Evolutionary conservation across 2,888 invertebrate genomes (phyloP).

Genomic region (Caenorhabditis sp.): DNA sequence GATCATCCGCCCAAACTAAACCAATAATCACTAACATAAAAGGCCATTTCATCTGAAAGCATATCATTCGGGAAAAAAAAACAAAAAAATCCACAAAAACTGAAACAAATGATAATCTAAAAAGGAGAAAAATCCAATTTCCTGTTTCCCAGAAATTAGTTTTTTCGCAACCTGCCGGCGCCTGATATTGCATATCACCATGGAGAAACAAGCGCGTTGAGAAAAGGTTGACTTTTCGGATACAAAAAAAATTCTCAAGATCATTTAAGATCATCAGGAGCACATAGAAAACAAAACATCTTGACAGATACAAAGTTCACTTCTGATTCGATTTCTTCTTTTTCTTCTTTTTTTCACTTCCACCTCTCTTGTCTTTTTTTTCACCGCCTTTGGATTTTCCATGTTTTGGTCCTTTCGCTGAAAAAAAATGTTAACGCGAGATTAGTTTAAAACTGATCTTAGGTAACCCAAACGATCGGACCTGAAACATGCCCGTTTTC

Average conservation of each 20-base stretch:
- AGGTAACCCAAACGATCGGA: too few species aligned
- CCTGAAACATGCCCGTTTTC: too few species aligned
- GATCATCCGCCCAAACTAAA: not conserved
- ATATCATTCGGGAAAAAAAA: not conserved
- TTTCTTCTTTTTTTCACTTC: constrained; percentile 12
- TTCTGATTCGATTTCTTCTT: not conserved
- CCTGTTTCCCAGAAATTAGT: not conserved
- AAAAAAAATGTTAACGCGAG: not conserved
- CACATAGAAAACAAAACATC: too few species aligned
- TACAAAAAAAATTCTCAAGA: too few species aligned
- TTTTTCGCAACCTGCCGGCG: not conserved
- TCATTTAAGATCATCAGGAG: too few species aligned
- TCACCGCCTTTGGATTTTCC: constrained; percentile 1
- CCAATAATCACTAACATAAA: not conserved
- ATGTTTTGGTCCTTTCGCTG: not conserved
- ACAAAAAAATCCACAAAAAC: not conserved
- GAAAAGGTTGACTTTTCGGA: not conserved
- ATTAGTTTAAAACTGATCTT: too few species aligned
- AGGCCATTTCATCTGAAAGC: not conserved
- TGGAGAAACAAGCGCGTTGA: not conserved
- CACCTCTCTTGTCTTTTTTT: constrained; percentile 6
- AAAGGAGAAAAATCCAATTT: not conserved
- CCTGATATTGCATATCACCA: not conserved
- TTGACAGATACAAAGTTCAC: not conserved
- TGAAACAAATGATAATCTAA: not conserved